Evolutionary conservation across 1,140 invertebrate species (phyloP), one percentile per base, ranked within the genome.

Genomic region (Chelonus insularis): DNA sequence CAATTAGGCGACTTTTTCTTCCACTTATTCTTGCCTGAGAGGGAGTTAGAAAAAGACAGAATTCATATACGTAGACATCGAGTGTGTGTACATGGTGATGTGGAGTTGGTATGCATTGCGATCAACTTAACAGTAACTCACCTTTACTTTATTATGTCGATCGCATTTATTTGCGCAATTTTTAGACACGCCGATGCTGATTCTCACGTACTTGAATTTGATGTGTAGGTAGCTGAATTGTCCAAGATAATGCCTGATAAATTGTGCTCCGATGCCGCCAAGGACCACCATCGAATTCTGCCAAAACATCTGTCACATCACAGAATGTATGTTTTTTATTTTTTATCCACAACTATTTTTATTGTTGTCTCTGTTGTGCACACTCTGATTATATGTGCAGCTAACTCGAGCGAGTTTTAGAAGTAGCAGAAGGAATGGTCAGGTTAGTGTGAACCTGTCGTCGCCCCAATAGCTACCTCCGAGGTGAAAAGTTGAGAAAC

Each of bases 1-100:
- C 83, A 84, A 84, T 84, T 83, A 84, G 80, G 80, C 72, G 75
- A 78, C 74, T 79, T 79, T 81, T 81, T 80, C 77, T 78, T 78
- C 73, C 71, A 78, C 70, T 74, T 73, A 63, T 68, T 68, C 60
- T 39, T 67, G 55, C 60, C 60, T 43, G 56, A 29, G 25, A 58
- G 20, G 11, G 25, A 7, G 25, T 29, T 34, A 34, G 3, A 55
- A 14, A 39, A 21, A 41, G 1, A 55, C 32, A 12, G 7, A 12
- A 12, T 12, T 8, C 37, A 29, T 29, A 14, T 14, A 45, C 36
- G 21, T 20, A 37, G 11, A 45, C 4, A 45, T 9, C 1, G 1
- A 23, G 14, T 16, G 41, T 14, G 16, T 45, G 14, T 18, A 18
- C 3, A 45, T 18, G 8, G 3, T 9, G 12, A 37, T 37, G 36